Conservation (phyloP, 2,113 vertebrate genomes). For the Psephotus haematonotus region DNA sequence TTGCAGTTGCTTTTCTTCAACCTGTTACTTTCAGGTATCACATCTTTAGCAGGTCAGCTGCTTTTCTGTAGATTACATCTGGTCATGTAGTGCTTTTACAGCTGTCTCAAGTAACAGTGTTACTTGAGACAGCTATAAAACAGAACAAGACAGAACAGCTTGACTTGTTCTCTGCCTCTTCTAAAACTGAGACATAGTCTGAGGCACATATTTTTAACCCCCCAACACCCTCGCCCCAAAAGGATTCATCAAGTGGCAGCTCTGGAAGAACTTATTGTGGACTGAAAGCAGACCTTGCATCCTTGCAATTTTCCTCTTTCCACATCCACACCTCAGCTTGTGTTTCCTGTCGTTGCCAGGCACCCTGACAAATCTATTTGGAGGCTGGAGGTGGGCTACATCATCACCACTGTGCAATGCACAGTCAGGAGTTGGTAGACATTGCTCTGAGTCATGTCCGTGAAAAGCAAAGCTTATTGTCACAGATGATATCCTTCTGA, state of each 20-base stretch:
- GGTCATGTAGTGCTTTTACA: neutral
- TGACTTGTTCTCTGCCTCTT: neutral
- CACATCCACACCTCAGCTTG: neutral
- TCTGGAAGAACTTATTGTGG: neutral
- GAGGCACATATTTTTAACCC: neutral
- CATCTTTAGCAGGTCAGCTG: neutral
- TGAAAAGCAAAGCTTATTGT: neutral
- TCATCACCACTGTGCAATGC: neutral
- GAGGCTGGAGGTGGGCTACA: neutral
- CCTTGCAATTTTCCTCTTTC: neutral
- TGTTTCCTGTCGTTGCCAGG: neutral
- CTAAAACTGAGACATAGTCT: neutral
- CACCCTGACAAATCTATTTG: neutral
- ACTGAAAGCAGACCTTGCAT: neutral
- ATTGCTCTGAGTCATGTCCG: neutral
- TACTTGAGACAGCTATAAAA: too few relatives aligned
- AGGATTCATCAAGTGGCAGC: neutral
- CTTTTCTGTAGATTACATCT: neutral
- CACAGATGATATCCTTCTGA: neutral
- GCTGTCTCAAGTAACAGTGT: fast-evolving
- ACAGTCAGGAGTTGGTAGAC: neutral
- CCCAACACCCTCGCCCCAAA: fast-evolving
- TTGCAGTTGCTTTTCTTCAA: neutral
- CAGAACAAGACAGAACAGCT: too few relatives aligned
- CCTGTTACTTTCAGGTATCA: neutral